phyloP scores from a whole-genome alignment of 2,797 vertebrate species.

The Amblyraja radiata region DNA sequence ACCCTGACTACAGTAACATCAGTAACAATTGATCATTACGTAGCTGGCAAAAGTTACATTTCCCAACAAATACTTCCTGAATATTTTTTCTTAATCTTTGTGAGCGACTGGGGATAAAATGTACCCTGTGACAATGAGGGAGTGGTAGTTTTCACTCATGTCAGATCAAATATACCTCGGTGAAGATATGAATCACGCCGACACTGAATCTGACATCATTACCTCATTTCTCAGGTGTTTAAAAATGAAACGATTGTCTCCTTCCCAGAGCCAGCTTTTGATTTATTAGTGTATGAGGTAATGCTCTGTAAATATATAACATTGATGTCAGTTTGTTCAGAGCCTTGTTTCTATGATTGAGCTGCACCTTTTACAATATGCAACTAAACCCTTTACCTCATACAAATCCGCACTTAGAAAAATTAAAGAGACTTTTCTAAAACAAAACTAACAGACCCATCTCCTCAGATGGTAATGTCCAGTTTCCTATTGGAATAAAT shows the following conservation, averaged over 20 bases:
- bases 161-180: background rate
- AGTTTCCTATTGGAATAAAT: background rate
- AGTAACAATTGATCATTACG: background rate
- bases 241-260: slow-evolving; percentile 34
- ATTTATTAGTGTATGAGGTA: slow-evolving; percentile 37
- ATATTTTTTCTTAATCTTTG: background rate
- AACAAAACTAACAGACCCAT: background rate
- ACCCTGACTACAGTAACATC: background rate
- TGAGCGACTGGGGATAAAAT: background rate
- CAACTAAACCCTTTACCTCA: background rate
- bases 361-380: background rate
- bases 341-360: background rate
- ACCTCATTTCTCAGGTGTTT: slow-evolving; percentile 36
- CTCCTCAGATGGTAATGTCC: too few relatives aligned
- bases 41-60: background rate
- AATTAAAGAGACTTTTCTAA: background rate
- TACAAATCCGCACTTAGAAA: background rate
- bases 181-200: slow-evolving; percentile 5
- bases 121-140: background rate
- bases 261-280: background rate
- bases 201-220: slow-evolving; percentile 12
- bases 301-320: slow-evolving; percentile 36
- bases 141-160: background rate
- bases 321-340: slow-evolving; percentile 31
- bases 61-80: background rate